Conservation (phyloP, 2,888 invertebrate species). For the Drosophila lutescens region DNA sequence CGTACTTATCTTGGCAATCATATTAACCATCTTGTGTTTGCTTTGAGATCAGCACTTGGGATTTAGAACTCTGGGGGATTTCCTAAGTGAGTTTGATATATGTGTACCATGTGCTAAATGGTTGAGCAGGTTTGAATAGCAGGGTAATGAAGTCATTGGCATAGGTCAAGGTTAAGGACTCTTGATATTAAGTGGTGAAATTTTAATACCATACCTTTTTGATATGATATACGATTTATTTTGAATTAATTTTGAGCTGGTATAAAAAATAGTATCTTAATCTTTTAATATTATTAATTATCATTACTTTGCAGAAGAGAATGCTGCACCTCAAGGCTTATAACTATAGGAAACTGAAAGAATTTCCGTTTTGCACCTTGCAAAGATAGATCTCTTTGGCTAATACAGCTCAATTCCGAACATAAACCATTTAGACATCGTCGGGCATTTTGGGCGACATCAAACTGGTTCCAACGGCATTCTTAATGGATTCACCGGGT, state of each 20-base stretch:
- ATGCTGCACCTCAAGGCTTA: slow-evolving; percentile 15
- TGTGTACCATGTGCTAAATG: slow-evolving; percentile 49
- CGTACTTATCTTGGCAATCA: slow-evolving; percentile 2
- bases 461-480: slow-evolving; percentile 37
- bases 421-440: slow-evolving; percentile 33
- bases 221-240: no score
- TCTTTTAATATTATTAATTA: neutral
- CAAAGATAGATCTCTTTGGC: slow-evolving; percentile 8
- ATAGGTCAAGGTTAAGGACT: neutral
- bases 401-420: slow-evolving; percentile 27
- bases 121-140: slow-evolving; percentile 14
- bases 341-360: slow-evolving; percentile 25
- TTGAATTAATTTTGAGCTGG: no score
- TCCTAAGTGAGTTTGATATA: slow-evolving; percentile 27
- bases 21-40: slow-evolving; percentile 47
- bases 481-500: slow-evolving; percentile 27
- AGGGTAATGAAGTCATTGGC: neutral
- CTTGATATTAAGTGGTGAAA: neutral
- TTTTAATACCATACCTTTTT: no score
- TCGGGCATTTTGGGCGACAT: slow-evolving; percentile 20
- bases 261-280: no score
- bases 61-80: slow-evolving; percentile 21
- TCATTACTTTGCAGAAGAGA: neutral
- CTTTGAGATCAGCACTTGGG: slow-evolving; percentile 62
- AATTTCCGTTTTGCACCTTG: slow-evolving; percentile 58